Percentiles rank a stretch among this genome's conserved stretches.
These are phyloP conservation scores for Poeciliopsis turneri DNA, from an alignment of 2,797 vertebrate species.

Conservation along the genomic window DNA sequence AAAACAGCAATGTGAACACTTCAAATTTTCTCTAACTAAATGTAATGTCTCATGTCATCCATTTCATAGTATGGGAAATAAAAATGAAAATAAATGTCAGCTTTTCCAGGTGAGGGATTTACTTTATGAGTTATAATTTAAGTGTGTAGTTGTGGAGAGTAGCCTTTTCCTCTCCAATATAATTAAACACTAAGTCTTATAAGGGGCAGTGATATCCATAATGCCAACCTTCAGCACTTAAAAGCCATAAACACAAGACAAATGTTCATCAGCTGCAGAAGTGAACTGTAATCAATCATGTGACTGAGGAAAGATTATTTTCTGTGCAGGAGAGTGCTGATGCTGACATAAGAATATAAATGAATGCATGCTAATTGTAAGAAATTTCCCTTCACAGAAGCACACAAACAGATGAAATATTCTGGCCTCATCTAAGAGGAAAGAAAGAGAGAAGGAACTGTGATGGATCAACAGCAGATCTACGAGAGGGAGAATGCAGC, in stretches of 20 bases:
- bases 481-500: slow-evolving; percentile 11
- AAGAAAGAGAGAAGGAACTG: slow-evolving; percentile 30
- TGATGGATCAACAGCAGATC: slow-evolving; percentile 39
- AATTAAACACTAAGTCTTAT: slow-evolving; percentile 79
- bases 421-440: slow-evolving; percentile 55
- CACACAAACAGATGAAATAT: slow-evolving; percentile 57
- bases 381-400: slow-evolving; percentile 59
- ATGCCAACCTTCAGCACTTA: slow-evolving; percentile 66
- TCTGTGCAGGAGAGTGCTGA: slow-evolving; percentile 75
- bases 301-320: slow-evolving; percentile 73
- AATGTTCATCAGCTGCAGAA: slow-evolving; percentile 80
- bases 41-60: not conserved
- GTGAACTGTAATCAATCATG: slow-evolving; percentile 75
- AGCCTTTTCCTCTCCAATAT: slow-evolving; percentile 47
- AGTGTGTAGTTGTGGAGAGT: slow-evolving; percentile 66
- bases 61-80: not conserved
- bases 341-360: slow-evolving; percentile 78
- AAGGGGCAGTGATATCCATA: slow-evolving; percentile 75
- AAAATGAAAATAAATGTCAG: not conserved
- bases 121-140: slow-evolving; percentile 32
- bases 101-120: not conserved
- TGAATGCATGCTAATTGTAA: slow-evolving; percentile 79
- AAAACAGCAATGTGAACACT: not conserved
- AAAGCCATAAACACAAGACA: slow-evolving; percentile 81
- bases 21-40: not conserved